phyloP scores from a whole-genome alignment of 1,140 invertebrate species.

The Mycetomoellerius zeteki region DNA sequence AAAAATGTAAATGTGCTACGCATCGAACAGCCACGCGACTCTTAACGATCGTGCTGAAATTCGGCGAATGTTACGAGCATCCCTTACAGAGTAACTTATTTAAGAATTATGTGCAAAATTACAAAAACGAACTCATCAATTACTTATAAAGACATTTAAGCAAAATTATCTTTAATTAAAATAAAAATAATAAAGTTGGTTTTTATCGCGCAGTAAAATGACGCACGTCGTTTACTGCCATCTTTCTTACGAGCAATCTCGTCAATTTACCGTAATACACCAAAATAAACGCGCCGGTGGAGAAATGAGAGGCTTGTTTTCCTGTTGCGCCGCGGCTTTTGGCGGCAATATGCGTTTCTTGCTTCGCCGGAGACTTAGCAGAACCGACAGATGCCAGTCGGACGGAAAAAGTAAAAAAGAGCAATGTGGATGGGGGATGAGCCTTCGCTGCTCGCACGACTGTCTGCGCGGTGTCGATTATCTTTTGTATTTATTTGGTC shows the following conservation, averaged over 20 bases:
- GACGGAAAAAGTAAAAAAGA: slow-evolving; percentile 55
- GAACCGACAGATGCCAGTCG: slow-evolving; percentile 78
- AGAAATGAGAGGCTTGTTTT: slow-evolving; percentile 53
- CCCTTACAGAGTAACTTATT: background rate
- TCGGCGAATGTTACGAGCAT: background rate
- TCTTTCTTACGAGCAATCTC: slow-evolving; percentile 16
- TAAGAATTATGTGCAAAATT: background rate
- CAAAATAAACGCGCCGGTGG: slow-evolving; percentile 37
- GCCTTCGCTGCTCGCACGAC: slow-evolving; percentile 61
- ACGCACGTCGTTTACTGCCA: slow-evolving; percentile 14
- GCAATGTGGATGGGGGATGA: slow-evolving; percentile 38
- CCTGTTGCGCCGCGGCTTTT: slow-evolving; percentile 44
- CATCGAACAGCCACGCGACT: slow-evolving; percentile 38
- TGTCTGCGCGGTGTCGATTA: slow-evolving; percentile 73
- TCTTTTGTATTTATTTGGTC: slow-evolving; percentile 75
- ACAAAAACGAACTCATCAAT: background rate
- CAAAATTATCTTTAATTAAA: background rate
- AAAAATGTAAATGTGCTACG: slow-evolving; percentile 47
- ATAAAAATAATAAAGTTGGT: background rate
- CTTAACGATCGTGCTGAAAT: slow-evolving; percentile 30
- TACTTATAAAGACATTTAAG: background rate
- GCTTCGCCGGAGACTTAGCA: slow-evolving; percentile 41
- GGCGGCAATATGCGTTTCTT: slow-evolving; percentile 58
- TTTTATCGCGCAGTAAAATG: background rate
- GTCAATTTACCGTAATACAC: slow-evolving; percentile 41